A percentile compares a stretch with the other conserved stretches of the same genome.
Conservation (phyloP, 53 echinoderm and acorn worm species). For the Actinopyga echinites region DNA sequence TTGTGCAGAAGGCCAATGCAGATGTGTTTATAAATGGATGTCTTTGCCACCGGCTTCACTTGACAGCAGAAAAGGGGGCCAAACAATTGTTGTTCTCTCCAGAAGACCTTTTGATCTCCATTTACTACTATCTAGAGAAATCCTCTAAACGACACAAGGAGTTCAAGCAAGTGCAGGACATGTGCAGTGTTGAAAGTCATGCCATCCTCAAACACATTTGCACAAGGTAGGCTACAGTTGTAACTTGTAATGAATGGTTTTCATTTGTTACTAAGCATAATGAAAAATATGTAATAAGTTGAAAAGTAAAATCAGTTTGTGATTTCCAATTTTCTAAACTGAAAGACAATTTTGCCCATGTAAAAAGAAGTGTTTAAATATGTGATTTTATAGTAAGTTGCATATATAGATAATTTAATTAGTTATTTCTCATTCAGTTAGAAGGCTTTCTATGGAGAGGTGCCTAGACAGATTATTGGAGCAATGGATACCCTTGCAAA, state of each 20-base stretch:
- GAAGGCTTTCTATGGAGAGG: conserved; percentile 42
- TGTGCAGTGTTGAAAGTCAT: conserved; percentile 35
- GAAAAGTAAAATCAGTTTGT: too few relatives aligned
- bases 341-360: neutral
- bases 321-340: neutral
- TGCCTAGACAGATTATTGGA: conserved; percentile 56
- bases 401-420: neutral
- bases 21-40: conserved; percentile 51
- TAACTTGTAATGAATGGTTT: too few relatives aligned
- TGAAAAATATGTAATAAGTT: too few relatives aligned
- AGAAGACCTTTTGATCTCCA: conserved; percentile 27
- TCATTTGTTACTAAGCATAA: neutral
- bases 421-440: too few relatives aligned
- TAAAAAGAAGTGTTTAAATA: neutral
- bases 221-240: neutral
- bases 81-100: conserved; percentile 23
- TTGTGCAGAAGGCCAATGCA: conserved; percentile 55
- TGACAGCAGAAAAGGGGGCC: conserved; percentile 59
- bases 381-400: neutral
- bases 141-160: conserved; percentile 51
- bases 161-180: conserved; percentile 25
- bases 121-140: conserved; percentile 48
- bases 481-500: conserved; percentile 52
- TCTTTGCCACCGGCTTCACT: conserved; percentile 50
- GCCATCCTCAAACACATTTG: conserved; percentile 56